phyloP scores from a whole-genome alignment of 2,113 vertebrate genomes.

The Oreamnos americanus region DNA sequence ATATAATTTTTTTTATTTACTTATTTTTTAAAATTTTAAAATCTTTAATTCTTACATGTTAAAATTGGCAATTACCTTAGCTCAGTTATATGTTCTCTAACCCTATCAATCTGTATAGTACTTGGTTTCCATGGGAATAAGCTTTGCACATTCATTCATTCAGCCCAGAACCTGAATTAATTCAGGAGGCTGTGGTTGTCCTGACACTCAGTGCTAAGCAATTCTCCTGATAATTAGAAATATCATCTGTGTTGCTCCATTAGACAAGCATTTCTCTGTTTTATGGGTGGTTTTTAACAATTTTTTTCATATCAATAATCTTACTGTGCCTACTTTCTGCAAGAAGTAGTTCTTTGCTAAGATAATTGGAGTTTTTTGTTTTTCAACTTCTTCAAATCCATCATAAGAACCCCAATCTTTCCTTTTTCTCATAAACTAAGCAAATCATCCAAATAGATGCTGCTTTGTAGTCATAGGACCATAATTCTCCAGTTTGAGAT shows the following conservation, averaged over 20 bases:
- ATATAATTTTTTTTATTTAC: no score
- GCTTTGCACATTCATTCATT: conserved; percentile 35
- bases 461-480: neutral
- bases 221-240: conserved; percentile 41
- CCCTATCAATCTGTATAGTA: conserved; percentile 23
- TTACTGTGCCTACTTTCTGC: neutral
- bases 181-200: neutral
- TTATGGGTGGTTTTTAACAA: neutral
- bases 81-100: conserved; percentile 34
- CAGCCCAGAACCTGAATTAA: conserved; percentile 25
- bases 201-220: neutral
- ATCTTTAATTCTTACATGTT: no score
- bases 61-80: conserved; percentile 56
- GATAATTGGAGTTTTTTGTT: neutral
- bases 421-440: neutral
- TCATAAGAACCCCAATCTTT: neutral
- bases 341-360: neutral
- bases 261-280: neutral
- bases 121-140: conserved; percentile 58
- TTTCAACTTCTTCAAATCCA: neutral
- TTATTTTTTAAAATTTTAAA: no score
- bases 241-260: neutral
- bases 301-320: neutral
- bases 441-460: neutral
- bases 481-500: neutral